A percentile compares a stretch with the other conserved stretches of the same genome.
phyloP scores from a whole-genome alignment of 2,797 vertebrate species.

The Argya squamiceps region DNA sequence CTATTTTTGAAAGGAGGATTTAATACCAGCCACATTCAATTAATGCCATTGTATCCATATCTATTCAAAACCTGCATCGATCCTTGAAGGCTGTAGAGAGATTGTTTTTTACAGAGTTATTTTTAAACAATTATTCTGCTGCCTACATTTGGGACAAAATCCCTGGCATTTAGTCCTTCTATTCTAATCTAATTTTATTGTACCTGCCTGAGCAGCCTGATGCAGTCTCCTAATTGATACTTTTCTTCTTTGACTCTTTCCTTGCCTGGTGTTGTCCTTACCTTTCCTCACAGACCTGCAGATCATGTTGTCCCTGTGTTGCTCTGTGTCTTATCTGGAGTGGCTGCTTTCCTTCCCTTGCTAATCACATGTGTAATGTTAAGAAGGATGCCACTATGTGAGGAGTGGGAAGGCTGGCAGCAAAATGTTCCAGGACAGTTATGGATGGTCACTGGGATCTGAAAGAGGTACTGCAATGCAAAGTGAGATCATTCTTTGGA shows the following conservation, averaged over 20 bases:
- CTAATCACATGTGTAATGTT: fast-evolving
- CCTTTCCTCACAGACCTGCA: background rate
- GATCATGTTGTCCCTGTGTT: fast-evolving
- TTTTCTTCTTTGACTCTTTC: background rate
- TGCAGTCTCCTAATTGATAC: background rate
- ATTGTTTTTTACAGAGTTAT: background rate
- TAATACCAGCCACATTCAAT: background rate
- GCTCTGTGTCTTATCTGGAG: background rate
- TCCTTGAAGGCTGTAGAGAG: background rate
- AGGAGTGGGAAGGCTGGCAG: background rate
- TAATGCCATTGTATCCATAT: background rate
- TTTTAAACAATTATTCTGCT: background rate
- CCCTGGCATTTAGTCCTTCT: background rate
- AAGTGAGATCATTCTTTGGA: background rate
- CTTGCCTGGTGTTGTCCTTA: background rate
- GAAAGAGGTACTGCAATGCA: background rate
- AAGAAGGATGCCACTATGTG: background rate
- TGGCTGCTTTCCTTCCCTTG: background rate
- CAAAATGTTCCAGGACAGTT: background rate
- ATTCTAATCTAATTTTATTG: background rate
- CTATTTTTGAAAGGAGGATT: background rate
- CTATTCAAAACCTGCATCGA: background rate
- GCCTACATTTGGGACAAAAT: background rate
- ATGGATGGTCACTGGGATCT: background rate
- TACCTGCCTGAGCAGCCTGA: background rate